phyloP scores from a whole-genome alignment of 1,140 invertebrate genomes.

The Probaryconus sp. region DNA sequence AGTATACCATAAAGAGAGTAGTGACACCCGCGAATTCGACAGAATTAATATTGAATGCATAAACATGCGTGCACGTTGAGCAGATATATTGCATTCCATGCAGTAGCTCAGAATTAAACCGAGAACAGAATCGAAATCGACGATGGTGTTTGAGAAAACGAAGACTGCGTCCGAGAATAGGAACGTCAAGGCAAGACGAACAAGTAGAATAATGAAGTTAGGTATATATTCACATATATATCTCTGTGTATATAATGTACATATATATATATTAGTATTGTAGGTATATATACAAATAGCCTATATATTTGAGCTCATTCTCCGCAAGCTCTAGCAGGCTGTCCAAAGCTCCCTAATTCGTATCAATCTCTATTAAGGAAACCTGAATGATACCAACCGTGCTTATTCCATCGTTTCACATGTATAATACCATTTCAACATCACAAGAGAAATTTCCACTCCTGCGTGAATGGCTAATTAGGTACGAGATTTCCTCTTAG shows the following conservation, averaged over 20 bases:
- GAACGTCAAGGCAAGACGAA: slow-evolving; percentile 23
- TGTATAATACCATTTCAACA: slow-evolving; percentile 2
- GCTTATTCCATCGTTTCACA: slow-evolving; percentile 13
- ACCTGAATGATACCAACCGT: slow-evolving; percentile 20
- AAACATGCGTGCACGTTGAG: slow-evolving; percentile 21
- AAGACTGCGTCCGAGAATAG: slow-evolving; percentile 33
- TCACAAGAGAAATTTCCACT: slow-evolving; percentile 1
- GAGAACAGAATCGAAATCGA: slow-evolving; percentile 42
- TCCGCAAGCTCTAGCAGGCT: slow-evolving; percentile 11
- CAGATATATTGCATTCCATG: slow-evolving; percentile 30
- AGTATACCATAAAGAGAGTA: slow-evolving; percentile 11
- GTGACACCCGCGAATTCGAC: slow-evolving; percentile 18
- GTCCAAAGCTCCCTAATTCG: slow-evolving; percentile 31
- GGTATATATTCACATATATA: slow-evolving; percentile 14
- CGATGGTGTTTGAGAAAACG: slow-evolving; percentile 28
- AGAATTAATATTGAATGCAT: slow-evolving; percentile 42
- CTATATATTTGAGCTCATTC: slow-evolving; percentile 15
- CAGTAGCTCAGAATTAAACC: slow-evolving; percentile 28
- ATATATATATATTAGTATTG: neutral
- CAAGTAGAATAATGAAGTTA: slow-evolving; percentile 39
- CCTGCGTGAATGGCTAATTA: slow-evolving; percentile 20
- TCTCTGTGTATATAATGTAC: neutral
- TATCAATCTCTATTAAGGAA: slow-evolving; percentile 39
- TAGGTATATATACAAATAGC: too few relatives aligned
- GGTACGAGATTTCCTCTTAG: too few relatives aligned